Conservation (phyloP, 2,888 invertebrate species). For the Clistopyga incitator region DNA sequence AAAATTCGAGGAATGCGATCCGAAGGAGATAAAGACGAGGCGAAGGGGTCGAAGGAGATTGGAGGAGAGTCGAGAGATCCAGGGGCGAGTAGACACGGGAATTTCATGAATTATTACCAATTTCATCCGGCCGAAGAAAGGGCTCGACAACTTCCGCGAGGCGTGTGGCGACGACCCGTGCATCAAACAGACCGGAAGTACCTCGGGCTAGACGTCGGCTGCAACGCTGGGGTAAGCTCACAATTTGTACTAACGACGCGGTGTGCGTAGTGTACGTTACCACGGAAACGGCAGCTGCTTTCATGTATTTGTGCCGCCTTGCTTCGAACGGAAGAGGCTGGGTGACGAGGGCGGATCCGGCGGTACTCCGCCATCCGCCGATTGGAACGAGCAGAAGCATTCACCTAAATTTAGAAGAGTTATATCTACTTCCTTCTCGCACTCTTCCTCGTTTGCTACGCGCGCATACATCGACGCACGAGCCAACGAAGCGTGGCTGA, state of each 20-base stretch:
- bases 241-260: neutral
- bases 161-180: slow-evolving; percentile 83
- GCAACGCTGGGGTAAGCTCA: slow-evolving; percentile 90
- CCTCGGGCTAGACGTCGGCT: slow-evolving; percentile 90
- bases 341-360: slow-evolving; percentile 60
- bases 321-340: slow-evolving; percentile 71
- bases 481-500: slow-evolving; percentile 58
- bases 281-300: slow-evolving; percentile 17
- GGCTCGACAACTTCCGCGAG: slow-evolving; percentile 87
- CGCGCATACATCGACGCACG: slow-evolving; percentile 31
- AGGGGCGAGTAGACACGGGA: slow-evolving; percentile 92
- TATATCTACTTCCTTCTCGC: slow-evolving; percentile 58
- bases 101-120: slow-evolving; percentile 95
- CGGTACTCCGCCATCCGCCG: slow-evolving; percentile 40
- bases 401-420: slow-evolving; percentile 72
- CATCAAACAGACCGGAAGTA: slow-evolving; percentile 81
- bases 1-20: neutral
- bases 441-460: slow-evolving; percentile 7
- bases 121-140: slow-evolving; percentile 91
- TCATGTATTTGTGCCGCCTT: neutral
- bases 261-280: slow-evolving; percentile 7
- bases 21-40: neutral
- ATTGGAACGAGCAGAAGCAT: slow-evolving; percentile 52
- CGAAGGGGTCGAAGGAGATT: neutral
- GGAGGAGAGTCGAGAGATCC: slow-evolving; percentile 85